Conservation (phyloP, 2,113 vertebrate genomes). For the Pogonocichla stellata region DNA sequence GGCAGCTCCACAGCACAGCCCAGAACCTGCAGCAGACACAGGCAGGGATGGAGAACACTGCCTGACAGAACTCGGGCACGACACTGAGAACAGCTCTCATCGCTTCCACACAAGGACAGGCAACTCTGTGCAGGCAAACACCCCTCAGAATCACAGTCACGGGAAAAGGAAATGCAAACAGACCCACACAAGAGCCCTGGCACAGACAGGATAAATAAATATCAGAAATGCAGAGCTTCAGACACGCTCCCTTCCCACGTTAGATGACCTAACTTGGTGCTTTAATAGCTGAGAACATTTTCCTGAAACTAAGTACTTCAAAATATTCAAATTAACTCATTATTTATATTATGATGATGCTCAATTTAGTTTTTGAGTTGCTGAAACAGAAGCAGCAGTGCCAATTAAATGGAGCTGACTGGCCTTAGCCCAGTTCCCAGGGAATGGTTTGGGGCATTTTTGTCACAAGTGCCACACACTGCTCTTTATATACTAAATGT, state of each 20-base stretch:
- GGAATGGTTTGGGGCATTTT: neutral
- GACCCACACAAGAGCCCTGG: neutral
- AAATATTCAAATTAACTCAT: neutral
- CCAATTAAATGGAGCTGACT: neutral
- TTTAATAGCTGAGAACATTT: neutral
- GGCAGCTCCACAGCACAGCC: conserved; percentile 85
- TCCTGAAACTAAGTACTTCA: neutral
- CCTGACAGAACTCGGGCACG: neutral
- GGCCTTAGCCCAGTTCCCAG: neutral
- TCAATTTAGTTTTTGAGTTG: neutral
- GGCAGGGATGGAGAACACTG: accelerated
- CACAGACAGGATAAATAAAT: neutral
- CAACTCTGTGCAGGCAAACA: neutral
- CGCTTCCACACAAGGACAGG: neutral
- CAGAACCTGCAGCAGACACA: conserved; percentile 76
- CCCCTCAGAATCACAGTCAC: neutral
- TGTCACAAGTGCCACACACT: accelerated
- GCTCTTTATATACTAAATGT: accelerated
- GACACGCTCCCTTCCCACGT: neutral
- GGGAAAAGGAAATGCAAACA: neutral
- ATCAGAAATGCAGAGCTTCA: neutral
- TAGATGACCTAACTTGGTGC: neutral
- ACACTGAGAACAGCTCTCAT: neutral
- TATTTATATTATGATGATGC: neutral
- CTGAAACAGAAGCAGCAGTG: neutral